Conservation (phyloP, 2,888 invertebrate species). For the Orthonychiurus folsomi region DNA sequence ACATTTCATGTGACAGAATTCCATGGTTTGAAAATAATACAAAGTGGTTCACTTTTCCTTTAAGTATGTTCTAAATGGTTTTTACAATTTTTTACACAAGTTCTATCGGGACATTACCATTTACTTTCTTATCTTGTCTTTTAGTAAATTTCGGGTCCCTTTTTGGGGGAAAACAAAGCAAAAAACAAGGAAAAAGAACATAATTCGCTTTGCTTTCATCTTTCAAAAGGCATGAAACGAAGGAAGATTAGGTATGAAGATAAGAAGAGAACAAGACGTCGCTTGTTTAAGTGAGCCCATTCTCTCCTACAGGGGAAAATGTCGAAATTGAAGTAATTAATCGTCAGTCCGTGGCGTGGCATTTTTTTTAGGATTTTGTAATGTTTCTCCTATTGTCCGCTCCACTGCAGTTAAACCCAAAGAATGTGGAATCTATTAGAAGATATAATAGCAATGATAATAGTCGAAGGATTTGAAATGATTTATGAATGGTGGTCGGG, state of each 20-base stretch:
- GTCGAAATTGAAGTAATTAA: slow-evolving; percentile 20
- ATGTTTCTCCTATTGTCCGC: slow-evolving; percentile 7
- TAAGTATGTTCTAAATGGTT: background rate
- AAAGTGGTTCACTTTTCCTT: background rate
- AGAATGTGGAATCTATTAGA: slow-evolving; percentile 6
- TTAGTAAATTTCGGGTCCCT: background rate
- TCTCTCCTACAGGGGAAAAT: background rate
- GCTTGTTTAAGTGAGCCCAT: background rate
- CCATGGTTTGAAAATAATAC: background rate
- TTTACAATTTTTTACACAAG: background rate
- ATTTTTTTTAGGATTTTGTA: slow-evolving; percentile 9
- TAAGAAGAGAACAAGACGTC: background rate
- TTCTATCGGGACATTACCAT: background rate
- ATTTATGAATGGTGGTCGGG: slow-evolving; percentile 33
- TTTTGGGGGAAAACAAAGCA: background rate
- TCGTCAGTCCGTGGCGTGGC: slow-evolving; percentile 11
- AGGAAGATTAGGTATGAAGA: background rate
- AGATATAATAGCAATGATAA: slow-evolving; percentile 16
- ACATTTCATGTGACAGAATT: too few relatives aligned
- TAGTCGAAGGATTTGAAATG: slow-evolving; percentile 26
- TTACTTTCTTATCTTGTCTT: background rate
- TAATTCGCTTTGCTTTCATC: background rate
- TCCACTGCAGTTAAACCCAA: background rate
- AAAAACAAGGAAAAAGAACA: background rate
- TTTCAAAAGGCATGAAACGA: background rate